Evolutionary conservation across 2,113 vertebrate species (phyloP), one percentile per base, ranked within the genome.

Genomic region (Apeltes quadracus): DNA sequence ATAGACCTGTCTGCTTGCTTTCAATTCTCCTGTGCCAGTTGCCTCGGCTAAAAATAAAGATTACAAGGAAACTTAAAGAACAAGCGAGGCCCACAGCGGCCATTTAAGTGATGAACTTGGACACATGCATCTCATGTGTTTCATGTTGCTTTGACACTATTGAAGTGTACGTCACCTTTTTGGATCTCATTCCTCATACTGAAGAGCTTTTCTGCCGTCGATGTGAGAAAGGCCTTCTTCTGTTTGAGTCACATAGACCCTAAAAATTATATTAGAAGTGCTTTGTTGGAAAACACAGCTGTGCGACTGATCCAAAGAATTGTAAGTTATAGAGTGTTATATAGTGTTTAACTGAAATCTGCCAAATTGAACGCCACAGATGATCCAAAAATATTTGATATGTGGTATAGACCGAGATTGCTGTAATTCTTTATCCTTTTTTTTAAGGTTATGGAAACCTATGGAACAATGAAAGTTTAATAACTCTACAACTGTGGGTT

Each of bases 21-120:
- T 62, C 56, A 46, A 12, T 59, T 65, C 59, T 10, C 10, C 46
- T 74, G 43, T 75, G 55, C 73, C 89, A 91, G 84, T 80, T 89
- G 89, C 78, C 32, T 16, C 0, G 3, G 61, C 87, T 89, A 89
- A 90, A 91, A 89, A 88, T 90, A 92, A 83, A 73, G 74, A 72
- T 74, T 56, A 68, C 70, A 82, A 75, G 69, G 62, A 84, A 88
- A 89, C 25, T 76, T 39, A 61, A 38, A 78, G 76, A 79, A 78
- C 29, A 51, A n/a, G 25, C 48, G 2, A 65, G 16, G 32, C 14
- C 3, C 25, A 12, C 71, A 27, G 39, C 13, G 67, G 12, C 43
- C 59, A 44, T 74, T 81, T 68, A 68, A 70, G 38, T 34, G 20
- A 84, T 74, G 46, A 55, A 69, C 44, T 64, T 9, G n/a, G 32